These are phyloP conservation scores for Glyptemys insculpta DNA, from an alignment of 2,797 vertebrate genomes.

Conservation along the genomic window DNA sequence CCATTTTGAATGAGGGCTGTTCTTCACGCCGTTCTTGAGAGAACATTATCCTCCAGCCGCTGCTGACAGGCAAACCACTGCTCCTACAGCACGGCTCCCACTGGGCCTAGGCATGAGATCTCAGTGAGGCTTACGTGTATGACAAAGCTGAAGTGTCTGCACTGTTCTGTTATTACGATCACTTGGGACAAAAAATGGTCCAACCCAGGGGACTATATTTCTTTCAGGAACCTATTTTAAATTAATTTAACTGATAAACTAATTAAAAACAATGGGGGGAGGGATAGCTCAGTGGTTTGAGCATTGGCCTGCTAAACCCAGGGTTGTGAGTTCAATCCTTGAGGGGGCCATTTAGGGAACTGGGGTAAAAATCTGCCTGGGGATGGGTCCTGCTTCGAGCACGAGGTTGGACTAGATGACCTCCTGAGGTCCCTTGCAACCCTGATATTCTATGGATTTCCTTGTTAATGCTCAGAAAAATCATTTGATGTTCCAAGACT, in stretches of 20 bases:
- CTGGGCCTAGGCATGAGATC: fast-evolving
- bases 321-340: too few relatives aligned
- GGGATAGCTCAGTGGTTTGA: too few relatives aligned
- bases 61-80: not conserved
- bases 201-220: fast-evolving
- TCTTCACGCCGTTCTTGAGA: not conserved
- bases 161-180: not conserved
- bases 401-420: too few relatives aligned
- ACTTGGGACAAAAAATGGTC: not conserved
- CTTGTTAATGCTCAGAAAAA: not conserved
- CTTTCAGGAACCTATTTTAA: fast-evolving
- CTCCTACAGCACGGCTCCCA: not conserved
- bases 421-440: too few relatives aligned
- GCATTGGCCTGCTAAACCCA: too few relatives aligned
- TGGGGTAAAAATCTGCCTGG: too few relatives aligned
- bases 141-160: not conserved
- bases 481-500: not conserved
- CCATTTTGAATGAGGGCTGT: not conserved
- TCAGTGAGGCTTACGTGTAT: fast-evolving
- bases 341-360: too few relatives aligned
- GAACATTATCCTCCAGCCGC: not conserved
- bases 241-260: not conserved
- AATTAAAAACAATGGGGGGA: not conserved
- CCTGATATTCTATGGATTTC: fast-evolving
- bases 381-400: too few relatives aligned